These are phyloP conservation scores for Megalops cyprinoides DNA, from an alignment of 2,797 vertebrate species.

Conservation along the genomic window DNA sequence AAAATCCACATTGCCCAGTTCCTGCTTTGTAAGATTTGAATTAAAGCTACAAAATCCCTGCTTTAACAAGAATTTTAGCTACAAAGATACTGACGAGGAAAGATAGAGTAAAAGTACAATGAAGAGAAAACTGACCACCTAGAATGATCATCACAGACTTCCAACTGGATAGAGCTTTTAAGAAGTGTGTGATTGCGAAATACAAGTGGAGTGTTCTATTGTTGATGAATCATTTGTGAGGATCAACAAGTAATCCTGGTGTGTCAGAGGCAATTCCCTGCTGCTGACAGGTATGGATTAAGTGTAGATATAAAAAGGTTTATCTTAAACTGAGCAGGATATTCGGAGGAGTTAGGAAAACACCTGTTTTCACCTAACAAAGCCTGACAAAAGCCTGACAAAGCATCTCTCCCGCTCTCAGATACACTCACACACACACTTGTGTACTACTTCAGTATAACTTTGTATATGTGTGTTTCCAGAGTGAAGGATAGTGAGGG, in stretches of 20 bases:
- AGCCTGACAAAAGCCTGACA: too few relatives aligned
- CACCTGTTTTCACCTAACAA: not conserved
- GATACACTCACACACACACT: slow-evolving; percentile 18
- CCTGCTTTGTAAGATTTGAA: too few relatives aligned
- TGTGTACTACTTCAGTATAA: too few relatives aligned
- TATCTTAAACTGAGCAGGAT: not conserved
- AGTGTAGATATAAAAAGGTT: not conserved
- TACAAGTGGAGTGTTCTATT: not conserved
- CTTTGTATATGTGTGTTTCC: slow-evolving; percentile 13
- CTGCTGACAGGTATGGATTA: slow-evolving; percentile 2
- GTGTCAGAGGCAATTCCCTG: not conserved
- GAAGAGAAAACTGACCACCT: not conserved
- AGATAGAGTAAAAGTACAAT: not conserved
- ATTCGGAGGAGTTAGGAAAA: not conserved
- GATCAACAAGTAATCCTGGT: not conserved
- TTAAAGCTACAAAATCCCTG: too few relatives aligned
- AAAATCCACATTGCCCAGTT: too few relatives aligned
- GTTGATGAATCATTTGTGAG: not conserved
- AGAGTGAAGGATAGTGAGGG: not conserved
- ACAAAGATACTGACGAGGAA: too few relatives aligned
- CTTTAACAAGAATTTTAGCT: too few relatives aligned
- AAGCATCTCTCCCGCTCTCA: not conserved
- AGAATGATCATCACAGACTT: not conserved
- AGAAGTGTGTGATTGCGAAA: slow-evolving; percentile 11
- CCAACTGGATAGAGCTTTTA: not conserved